These are phyloP conservation scores for Aphelocoma californica DNA, from an alignment of 2,797 vertebrate species.

Conservation along the genomic window DNA sequence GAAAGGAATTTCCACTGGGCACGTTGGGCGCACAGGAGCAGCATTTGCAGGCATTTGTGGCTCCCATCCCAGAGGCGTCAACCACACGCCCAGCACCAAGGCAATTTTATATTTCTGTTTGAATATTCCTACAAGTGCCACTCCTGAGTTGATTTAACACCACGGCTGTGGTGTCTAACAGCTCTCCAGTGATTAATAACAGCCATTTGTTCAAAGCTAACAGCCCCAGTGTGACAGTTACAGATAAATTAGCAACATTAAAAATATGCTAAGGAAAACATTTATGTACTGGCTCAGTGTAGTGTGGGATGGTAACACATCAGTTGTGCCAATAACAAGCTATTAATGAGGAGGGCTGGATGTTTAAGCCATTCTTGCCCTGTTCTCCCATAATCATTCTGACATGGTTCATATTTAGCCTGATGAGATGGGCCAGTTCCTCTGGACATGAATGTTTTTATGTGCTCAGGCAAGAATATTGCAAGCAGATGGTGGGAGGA, in stretches of 20 bases:
- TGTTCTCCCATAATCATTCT: constrained; percentile 47
- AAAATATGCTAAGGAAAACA: constrained; percentile 75
- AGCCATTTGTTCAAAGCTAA: constrained; percentile 78
- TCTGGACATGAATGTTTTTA: constrained; percentile 17
- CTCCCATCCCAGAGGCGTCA: neutral
- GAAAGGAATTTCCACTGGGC: neutral
- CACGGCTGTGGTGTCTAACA: constrained; percentile 53
- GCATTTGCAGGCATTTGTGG: neutral
- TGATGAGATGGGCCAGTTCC: constrained; percentile 64
- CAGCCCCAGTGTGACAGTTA: constrained; percentile 72
- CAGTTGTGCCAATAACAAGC: constrained; percentile 56
- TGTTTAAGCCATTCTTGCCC: constrained; percentile 46
- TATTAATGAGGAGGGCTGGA: constrained; percentile 66
- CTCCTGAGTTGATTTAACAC: constrained; percentile 68
- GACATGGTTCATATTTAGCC: constrained; percentile 65
- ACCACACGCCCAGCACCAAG: neutral
- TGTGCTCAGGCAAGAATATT: constrained; percentile 55
- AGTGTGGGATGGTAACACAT: constrained; percentile 55
- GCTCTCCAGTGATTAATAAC: constrained; percentile 75
- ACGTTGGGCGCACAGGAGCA: neutral
- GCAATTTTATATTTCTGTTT: neutral
- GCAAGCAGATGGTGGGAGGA: constrained; percentile 68
- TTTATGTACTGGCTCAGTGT: constrained; percentile 64
- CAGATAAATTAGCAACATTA: constrained; percentile 79
- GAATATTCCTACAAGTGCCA: constrained; percentile 61